Evolutionary conservation across 2,113 vertebrate species (phyloP).

Genomic region (Coracopsis vasa): DNA sequence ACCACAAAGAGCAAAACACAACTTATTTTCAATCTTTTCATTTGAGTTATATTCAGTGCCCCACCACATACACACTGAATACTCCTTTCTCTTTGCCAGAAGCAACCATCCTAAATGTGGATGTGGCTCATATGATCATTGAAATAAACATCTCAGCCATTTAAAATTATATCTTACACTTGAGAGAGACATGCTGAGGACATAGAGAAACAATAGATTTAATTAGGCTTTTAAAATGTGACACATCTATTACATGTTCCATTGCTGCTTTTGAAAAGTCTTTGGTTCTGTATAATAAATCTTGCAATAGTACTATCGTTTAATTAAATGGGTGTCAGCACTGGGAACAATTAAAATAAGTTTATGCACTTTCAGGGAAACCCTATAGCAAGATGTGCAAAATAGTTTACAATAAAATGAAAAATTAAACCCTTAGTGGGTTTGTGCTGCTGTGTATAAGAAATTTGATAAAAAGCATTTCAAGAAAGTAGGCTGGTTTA

Average conservation of each 20-base stretch:
- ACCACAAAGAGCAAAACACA: not conserved
- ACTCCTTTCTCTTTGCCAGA: not conserved
- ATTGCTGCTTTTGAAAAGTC: slow-evolving; percentile 26
- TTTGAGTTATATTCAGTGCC: not conserved
- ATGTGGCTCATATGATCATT: not conserved
- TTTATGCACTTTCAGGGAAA: slow-evolving; percentile 49
- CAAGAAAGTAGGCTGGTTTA: not conserved
- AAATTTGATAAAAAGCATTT: slow-evolving; percentile 22
- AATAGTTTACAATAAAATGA: slow-evolving; percentile 32
- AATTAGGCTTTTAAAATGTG: slow-evolving; percentile 63
- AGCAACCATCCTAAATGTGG: not conserved
- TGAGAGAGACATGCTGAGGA: slow-evolving; percentile 46
- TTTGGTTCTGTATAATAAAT: slow-evolving; percentile 35
- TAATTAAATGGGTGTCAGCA: slow-evolving; percentile 59
- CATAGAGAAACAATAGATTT: slow-evolving; percentile 48
- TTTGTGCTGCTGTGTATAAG: not conserved
- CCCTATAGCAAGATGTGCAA: slow-evolving; percentile 45
- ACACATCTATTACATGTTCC: slow-evolving; percentile 47
- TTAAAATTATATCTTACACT: slow-evolving; percentile 29
- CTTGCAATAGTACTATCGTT: slow-evolving; percentile 14
- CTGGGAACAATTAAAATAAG: slow-evolving; percentile 61
- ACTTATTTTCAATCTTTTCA: not conserved
- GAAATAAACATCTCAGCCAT: slow-evolving; percentile 22
- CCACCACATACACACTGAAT: rapidly evolving
- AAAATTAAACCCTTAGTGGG: slow-evolving; percentile 28